These are phyloP conservation scores for Clavelina lepadiformis DNA, from an alignment of 23 tunicate genomes.

Conservation along the genomic window DNA sequence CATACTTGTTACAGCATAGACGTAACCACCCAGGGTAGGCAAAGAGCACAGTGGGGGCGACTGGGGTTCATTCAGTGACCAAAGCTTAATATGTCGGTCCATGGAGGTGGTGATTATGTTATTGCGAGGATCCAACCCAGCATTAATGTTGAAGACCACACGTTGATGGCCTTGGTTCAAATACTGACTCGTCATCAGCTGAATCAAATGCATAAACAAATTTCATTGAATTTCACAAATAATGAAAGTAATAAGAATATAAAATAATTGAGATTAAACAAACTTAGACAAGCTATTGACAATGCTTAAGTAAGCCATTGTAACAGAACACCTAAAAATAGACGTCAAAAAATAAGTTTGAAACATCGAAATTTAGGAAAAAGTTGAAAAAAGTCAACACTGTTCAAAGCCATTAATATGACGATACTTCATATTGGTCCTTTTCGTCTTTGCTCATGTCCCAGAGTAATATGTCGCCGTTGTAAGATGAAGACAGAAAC, in stretches of 20 bases:
- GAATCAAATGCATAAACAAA: conserved; percentile 3
- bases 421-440: conserved; percentile 28
- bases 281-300: too few relatives aligned
- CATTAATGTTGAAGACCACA: conserved; percentile 61
- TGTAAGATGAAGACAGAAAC: conserved; percentile 70
- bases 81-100: conserved; percentile 75
- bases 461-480: conserved; percentile 89
- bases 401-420: conserved; percentile 4
- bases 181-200: conserved; percentile 37
- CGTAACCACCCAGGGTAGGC: conserved; percentile 83
- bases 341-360: too few relatives aligned
- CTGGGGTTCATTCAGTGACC: conserved; percentile 53
- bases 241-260: too few relatives aligned
- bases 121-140: conserved; percentile 20
- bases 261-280: too few relatives aligned
- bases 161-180: conserved; percentile 79
- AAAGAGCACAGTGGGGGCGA: conserved; percentile 53
- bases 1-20: conserved; percentile 44
- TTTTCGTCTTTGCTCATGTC: conserved; percentile 45
- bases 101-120: conserved; percentile 76
- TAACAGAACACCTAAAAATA: too few relatives aligned
- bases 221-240: background rate
- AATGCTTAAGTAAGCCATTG: too few relatives aligned
- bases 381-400: too few relatives aligned
- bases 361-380: too few relatives aligned